These are phyloP conservation scores for Procavia capensis DNA, from an alignment of 2,113 vertebrate species.

Conservation along the genomic window DNA sequence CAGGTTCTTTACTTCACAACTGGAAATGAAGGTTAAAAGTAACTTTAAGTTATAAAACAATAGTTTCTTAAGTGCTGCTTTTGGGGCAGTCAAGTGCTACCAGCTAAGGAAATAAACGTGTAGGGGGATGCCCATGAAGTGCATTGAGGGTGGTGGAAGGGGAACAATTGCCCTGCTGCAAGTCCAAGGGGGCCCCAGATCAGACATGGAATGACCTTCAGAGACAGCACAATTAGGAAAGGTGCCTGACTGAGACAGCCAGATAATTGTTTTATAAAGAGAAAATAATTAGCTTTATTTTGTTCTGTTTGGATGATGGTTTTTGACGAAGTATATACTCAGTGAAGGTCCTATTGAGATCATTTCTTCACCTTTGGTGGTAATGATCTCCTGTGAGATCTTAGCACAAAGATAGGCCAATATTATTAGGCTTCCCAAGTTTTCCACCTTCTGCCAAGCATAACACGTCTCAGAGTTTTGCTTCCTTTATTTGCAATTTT, in stretches of 20 bases:
- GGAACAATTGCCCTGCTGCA: too few species aligned
- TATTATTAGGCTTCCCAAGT: not conserved
- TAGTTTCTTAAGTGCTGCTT: not conserved
- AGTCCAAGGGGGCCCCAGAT: too few species aligned
- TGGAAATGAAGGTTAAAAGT: not conserved
- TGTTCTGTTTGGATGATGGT: not conserved
- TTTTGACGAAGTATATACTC: not conserved
- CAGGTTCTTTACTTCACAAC: not conserved
- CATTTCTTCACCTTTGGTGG: not conserved
- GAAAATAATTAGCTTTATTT: not conserved
- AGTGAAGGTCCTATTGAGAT: not conserved
- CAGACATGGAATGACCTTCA: too few species aligned
- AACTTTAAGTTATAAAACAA: not conserved
- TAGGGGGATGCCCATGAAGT: not conserved
- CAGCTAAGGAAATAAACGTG: not conserved
- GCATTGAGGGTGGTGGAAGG: too few species aligned
- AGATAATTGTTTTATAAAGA: not conserved
- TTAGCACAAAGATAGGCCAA: not conserved
- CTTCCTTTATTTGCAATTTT: not conserved
- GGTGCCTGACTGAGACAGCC: too few species aligned
- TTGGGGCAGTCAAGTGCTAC: not conserved
- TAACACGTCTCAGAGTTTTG: not conserved
- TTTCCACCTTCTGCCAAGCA: fast-evolving
- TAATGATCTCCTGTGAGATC: not conserved
- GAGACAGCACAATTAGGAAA: too few species aligned